phyloP scores from a whole-genome alignment of 2,888 invertebrate species.

The Conchocele bisecta region DNA sequence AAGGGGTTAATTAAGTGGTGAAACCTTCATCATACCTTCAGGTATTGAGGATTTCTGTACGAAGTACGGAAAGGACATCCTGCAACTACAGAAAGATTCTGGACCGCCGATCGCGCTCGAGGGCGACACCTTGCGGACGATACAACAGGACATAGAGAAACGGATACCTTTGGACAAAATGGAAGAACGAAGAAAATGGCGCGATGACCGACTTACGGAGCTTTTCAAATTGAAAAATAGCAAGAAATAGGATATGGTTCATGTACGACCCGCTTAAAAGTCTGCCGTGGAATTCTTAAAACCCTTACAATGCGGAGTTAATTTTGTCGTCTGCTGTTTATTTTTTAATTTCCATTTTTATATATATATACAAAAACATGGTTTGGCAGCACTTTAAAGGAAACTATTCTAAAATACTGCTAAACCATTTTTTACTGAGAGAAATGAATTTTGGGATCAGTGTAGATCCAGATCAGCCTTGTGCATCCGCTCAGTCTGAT shows the following conservation, averaged over 20 bases:
- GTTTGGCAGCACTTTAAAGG: no score
- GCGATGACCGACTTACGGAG: constrained; percentile 66
- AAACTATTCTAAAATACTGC: neutral
- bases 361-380: no score
- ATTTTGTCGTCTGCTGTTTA: no score
- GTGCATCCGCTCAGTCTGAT: no score
- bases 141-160: constrained; percentile 52
- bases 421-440: no score
- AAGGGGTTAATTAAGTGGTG: no score
- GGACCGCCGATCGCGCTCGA: constrained; percentile 64
- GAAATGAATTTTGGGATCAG: no score
- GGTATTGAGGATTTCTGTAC: constrained; percentile 68
- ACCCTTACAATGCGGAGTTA: no score
- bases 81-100: constrained; percentile 29
- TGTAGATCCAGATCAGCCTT: no score
- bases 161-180: constrained; percentile 65
- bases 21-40: constrained; percentile 14
- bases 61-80: constrained; percentile 64
- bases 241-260: neutral
- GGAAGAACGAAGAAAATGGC: constrained; percentile 64
- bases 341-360: no score
- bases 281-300: no score
- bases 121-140: constrained; percentile 58
- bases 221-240: constrained; percentile 70
- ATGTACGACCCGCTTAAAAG: no score